Conservation (phyloP, 2,797 vertebrate genomes). For the Catamblyrhynchus diadema region DNA sequence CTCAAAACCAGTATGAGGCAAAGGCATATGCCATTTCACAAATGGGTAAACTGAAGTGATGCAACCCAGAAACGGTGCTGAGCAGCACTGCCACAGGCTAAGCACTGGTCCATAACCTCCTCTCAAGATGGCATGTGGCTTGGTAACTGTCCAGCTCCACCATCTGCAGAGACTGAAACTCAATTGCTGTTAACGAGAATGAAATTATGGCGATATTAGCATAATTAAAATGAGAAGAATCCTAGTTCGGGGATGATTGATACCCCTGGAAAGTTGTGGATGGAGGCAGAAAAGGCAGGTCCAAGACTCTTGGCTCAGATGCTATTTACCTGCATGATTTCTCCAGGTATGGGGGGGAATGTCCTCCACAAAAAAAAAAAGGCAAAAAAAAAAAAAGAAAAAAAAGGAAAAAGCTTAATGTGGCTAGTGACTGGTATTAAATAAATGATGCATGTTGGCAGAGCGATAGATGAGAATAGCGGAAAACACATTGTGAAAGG, state of each 20-base stretch:
- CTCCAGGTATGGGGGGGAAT: not conserved
- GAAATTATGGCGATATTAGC: slow-evolving; percentile 60
- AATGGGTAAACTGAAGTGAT: not conserved
- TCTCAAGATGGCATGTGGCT: slow-evolving; percentile 30
- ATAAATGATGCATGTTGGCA: slow-evolving; percentile 61
- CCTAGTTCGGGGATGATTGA: slow-evolving; percentile 64
- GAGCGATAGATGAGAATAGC: not conserved
- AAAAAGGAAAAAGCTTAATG: not conserved
- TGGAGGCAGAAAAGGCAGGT: slow-evolving; percentile 9
- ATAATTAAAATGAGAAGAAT: slow-evolving; percentile 65
- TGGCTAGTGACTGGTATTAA: slow-evolving; percentile 42
- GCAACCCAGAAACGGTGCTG: not conserved
- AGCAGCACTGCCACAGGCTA: not conserved
- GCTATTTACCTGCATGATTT: slow-evolving; percentile 42
- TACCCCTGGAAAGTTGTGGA: slow-evolving; percentile 32
- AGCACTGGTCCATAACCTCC: not conserved
- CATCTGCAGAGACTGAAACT: slow-evolving; percentile 50
- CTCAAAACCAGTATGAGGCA: not conserved
- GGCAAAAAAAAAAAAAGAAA: too few relatives aligned
- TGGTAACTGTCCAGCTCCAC: slow-evolving; percentile 43
- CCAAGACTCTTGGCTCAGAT: slow-evolving; percentile 37
- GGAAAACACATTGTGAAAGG: slow-evolving; percentile 45
- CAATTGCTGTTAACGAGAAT: slow-evolving; percentile 62
- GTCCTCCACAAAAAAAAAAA: not conserved
- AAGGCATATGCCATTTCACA: not conserved